Percentiles rank a stretch among this genome's conserved stretches.
phyloP scores from a whole-genome alignment of 2,888 invertebrate species.

The Gisinianus flammeolus region DNA sequence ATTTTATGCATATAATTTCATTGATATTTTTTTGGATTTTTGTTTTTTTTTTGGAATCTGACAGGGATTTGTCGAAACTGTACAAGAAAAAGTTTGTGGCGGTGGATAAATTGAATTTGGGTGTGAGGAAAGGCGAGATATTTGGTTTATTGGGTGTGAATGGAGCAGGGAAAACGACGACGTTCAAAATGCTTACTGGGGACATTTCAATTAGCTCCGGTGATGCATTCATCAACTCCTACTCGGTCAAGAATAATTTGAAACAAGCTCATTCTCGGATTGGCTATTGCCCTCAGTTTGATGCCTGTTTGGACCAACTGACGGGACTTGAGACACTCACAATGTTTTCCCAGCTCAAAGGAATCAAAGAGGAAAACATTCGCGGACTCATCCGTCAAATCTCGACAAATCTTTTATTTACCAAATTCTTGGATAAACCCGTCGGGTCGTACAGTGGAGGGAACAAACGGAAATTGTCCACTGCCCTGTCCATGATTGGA shows the following conservation, averaged over 20 bases:
- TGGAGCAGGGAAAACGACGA: too few relatives aligned
- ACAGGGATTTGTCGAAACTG: constrained; percentile 71
- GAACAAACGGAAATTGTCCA: too few relatives aligned
- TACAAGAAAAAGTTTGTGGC: constrained; percentile 76
- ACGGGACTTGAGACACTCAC: constrained; percentile 72
- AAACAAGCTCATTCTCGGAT: constrained; percentile 60
- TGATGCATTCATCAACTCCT: constrained; percentile 71
- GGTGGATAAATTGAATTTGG: constrained; percentile 76
- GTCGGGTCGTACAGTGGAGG: constrained; percentile 60
- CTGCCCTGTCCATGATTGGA: too few relatives aligned
- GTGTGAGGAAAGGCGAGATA: constrained; percentile 72
- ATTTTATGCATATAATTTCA: neutral
- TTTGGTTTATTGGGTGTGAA: too few relatives aligned
- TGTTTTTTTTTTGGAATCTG: constrained; percentile 86
- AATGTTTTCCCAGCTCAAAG: constrained; percentile 71
- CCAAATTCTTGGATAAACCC: constrained; percentile 68
- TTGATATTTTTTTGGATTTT: constrained; percentile 65
- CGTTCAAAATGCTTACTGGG: constrained; percentile 89
- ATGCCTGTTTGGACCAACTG: constrained; percentile 63
- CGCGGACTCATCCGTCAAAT: constrained; percentile 63
- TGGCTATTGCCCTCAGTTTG: constrained; percentile 77
- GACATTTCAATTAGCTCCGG: constrained; percentile 71
- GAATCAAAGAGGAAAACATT: constrained; percentile 64
- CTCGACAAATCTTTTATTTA: constrained; percentile 68
- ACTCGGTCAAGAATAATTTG: constrained; percentile 60